Conservation (phyloP, 1,140 invertebrate genomes). For the Heliothis subflexa region DNA sequence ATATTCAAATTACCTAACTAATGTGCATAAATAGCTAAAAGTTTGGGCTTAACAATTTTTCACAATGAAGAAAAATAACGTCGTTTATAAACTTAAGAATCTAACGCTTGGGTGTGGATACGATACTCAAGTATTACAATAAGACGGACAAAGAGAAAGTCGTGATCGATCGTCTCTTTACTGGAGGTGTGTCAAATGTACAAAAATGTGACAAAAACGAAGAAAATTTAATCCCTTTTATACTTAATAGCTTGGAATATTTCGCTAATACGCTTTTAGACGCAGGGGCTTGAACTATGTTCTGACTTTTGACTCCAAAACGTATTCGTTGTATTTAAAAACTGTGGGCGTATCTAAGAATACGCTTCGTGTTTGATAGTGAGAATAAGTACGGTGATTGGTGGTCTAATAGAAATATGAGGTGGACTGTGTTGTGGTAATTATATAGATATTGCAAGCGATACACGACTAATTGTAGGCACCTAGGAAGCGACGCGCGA, state of each 20-base stretch:
- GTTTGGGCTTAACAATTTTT: constrained; percentile 38
- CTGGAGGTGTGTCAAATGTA: constrained; percentile 34
- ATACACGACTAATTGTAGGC: constrained; percentile 57
- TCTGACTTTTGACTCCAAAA: constrained; percentile 18
- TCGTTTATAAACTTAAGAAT: constrained; percentile 37
- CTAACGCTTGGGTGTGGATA: constrained; percentile 36
- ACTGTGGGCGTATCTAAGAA: background rate
- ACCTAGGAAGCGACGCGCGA: constrained; percentile 52
- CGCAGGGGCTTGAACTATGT: background rate
- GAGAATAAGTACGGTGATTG: constrained; percentile 28
- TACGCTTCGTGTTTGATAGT: background rate
- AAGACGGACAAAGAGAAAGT: constrained; percentile 31
- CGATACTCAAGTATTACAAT: constrained; percentile 32
- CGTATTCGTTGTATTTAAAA: background rate
- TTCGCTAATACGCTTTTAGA: constrained; percentile 25
- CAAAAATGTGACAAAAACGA: constrained; percentile 8
- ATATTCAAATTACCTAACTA: constrained; percentile 47
- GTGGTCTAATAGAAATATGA: constrained; percentile 27
- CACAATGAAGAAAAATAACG: constrained; percentile 46
- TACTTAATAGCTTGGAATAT: constrained; percentile 24
- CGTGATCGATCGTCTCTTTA: constrained; percentile 35
- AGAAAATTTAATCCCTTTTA: constrained; percentile 28
- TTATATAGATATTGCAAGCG: constrained; percentile 54
- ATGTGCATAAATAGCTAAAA: constrained; percentile 42
- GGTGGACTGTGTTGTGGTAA: constrained; percentile 47